phyloP scores from a whole-genome alignment of 1,140 invertebrate species.

The Druon quercuslanigerum region DNA sequence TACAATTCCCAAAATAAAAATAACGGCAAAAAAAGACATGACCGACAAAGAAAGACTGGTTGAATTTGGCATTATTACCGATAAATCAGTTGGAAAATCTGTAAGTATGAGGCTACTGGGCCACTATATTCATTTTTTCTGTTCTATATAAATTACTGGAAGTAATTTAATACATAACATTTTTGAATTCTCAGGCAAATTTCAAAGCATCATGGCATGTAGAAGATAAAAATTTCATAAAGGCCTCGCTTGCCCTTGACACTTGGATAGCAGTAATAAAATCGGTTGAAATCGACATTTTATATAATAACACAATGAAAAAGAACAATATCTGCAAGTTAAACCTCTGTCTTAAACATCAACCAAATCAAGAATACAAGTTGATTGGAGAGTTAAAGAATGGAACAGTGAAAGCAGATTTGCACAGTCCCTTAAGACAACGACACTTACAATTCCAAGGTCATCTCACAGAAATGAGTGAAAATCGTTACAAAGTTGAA shows the following conservation, averaged over 20 bases:
- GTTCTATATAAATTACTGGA: neutral
- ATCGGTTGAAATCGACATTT: constrained; percentile 70
- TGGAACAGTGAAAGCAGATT: constrained; percentile 47
- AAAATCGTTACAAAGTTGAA: constrained; percentile 48
- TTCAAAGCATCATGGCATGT: constrained; percentile 76
- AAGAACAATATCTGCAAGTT: constrained; percentile 54
- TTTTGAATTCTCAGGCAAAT: constrained; percentile 63
- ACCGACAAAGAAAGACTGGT: constrained; percentile 78
- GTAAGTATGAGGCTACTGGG: constrained; percentile 42
- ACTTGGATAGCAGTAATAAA: constrained; percentile 75
- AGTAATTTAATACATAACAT: constrained; percentile 32
- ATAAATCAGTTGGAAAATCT: constrained; percentile 43
- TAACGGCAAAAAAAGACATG: constrained; percentile 81
- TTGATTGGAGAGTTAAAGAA: constrained; percentile 52
- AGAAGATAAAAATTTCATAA: constrained; percentile 71
- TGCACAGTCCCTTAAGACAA: constrained; percentile 51
- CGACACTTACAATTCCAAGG: constrained; percentile 58
- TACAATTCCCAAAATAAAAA: constrained; percentile 79
- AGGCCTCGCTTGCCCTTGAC: constrained; percentile 71
- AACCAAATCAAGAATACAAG: constrained; percentile 53
- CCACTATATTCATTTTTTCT: neutral
- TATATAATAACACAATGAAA: constrained; percentile 67
- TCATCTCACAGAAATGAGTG: constrained; percentile 44
- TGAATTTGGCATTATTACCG: constrained; percentile 61
- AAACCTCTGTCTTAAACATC: constrained; percentile 51